These are phyloP conservation scores for Hemicrepidius hirtus DNA, from an alignment of 2,888 invertebrate genomes.

Conservation along the genomic window DNA sequence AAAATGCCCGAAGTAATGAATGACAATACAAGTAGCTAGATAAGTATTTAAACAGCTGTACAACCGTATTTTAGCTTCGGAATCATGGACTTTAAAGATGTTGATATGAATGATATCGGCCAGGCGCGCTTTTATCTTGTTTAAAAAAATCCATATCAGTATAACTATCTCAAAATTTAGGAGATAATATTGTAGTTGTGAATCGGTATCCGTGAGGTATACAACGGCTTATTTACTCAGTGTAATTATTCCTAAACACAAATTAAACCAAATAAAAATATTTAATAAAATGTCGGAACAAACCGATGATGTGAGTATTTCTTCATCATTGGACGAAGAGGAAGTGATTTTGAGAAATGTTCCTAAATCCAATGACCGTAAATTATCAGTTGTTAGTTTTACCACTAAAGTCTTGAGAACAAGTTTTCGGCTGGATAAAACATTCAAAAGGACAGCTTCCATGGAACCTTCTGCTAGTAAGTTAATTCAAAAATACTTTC, in stretches of 20 bases:
- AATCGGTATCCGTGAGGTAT: no score
- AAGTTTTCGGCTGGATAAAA: constrained; percentile 23
- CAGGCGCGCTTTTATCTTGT: neutral
- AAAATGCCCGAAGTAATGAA: no score
- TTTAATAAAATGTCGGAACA: neutral
- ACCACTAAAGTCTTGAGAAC: constrained; percentile 14
- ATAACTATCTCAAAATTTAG: no score
- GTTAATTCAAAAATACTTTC: neutral
- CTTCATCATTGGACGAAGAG: neutral
- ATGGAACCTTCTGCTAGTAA: constrained; percentile 9
- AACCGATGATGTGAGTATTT: neutral
- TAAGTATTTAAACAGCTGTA: no score
- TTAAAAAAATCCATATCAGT: neutral
- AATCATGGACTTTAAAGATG: neutral
- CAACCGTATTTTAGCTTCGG: no score
- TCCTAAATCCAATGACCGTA: neutral
- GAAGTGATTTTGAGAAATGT: neutral
- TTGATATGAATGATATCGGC: neutral
- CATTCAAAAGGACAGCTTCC: neutral
- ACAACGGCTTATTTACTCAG: no score
- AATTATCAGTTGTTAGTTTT: constrained; percentile 20
- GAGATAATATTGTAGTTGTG: no score
- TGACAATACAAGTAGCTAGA: no score
- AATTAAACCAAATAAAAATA: neutral
- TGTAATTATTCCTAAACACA: no score